Conservation (phyloP, 2,888 invertebrate genomes). For the Holacanthella duospinosa region DNA sequence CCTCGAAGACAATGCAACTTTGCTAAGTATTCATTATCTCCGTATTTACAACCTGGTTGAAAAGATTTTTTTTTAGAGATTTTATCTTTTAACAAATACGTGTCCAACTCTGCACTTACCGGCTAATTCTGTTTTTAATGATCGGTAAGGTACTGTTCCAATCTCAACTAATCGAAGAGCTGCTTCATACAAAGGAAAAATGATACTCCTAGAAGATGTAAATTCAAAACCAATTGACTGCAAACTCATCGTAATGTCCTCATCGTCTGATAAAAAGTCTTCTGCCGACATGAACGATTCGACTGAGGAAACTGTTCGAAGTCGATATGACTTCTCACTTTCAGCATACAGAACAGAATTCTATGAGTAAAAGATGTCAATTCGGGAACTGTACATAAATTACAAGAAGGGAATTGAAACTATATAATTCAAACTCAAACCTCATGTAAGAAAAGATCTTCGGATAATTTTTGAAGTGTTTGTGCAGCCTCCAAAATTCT, state of each 20-base stretch:
- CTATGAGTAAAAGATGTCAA: slow-evolving; percentile 14
- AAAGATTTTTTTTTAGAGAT: background rate
- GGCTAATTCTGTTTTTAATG: slow-evolving; percentile 32
- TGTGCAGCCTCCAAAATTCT: slow-evolving; percentile 71
- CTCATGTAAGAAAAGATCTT: slow-evolving; percentile 71
- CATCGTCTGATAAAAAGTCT: slow-evolving; percentile 57
- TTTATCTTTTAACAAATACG: no score
- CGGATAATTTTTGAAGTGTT: slow-evolving; percentile 73
- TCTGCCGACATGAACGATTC: slow-evolving; percentile 95
- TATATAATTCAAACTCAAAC: no score
- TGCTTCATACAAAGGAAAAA: slow-evolving; percentile 35
- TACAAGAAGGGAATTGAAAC: slow-evolving; percentile 15
- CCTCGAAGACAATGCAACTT: slow-evolving; percentile 83
- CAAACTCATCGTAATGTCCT: slow-evolving; percentile 33
- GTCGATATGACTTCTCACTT: slow-evolving; percentile 39
- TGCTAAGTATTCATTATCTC: slow-evolving; percentile 84
- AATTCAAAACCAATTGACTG: slow-evolving; percentile 19
- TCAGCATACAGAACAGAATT: slow-evolving; percentile 33
- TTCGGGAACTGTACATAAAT: no score
- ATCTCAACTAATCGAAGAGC: slow-evolving; percentile 36
- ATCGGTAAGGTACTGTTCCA: slow-evolving; percentile 35
- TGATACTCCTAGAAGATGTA: slow-evolving; percentile 20
- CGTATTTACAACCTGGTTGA: slow-evolving; percentile 21
- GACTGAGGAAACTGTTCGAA: slow-evolving; percentile 64
- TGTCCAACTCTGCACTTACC: no score